phyloP scores from a whole-genome alignment of 2,888 invertebrate species.

The Melieria omissa region DNA sequence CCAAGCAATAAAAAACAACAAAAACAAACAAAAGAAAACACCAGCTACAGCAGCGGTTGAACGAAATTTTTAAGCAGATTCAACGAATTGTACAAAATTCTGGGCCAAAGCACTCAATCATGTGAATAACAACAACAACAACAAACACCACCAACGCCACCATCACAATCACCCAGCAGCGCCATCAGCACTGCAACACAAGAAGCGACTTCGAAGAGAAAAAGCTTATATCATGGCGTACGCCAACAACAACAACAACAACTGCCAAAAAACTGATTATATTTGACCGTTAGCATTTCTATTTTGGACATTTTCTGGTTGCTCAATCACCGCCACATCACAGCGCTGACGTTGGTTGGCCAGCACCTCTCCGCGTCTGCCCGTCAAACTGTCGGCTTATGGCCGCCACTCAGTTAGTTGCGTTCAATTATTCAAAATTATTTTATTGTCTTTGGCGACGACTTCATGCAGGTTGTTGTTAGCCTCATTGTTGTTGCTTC shows the following conservation, averaged over 20 bases:
- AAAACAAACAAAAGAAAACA: too few relatives aligned
- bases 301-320: background rate
- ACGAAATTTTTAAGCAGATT: background rate
- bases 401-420: background rate
- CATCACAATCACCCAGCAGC: background rate
- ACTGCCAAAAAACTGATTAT: background rate
- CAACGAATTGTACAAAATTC: background rate
- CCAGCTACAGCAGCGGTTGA: too few relatives aligned
- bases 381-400: background rate
- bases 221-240: too few relatives aligned
- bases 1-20: too few relatives aligned
- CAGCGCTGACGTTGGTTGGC: background rate
- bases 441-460: constrained; percentile 4
- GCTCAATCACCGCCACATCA: background rate
- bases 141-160: background rate
- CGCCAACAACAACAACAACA: too few relatives aligned
- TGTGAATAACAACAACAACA: background rate
- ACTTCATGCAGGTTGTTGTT: constrained; percentile 1
- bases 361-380: background rate
- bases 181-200: too few relatives aligned
- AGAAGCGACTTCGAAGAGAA: too few relatives aligned
- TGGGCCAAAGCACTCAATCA: constrained; percentile 1
- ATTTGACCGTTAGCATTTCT: constrained; percentile 6
- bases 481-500: background rate
- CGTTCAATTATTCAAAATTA: constrained; percentile 3